Conservation (phyloP, 2,113 vertebrate species). For the Corvus moneduloides region DNA sequence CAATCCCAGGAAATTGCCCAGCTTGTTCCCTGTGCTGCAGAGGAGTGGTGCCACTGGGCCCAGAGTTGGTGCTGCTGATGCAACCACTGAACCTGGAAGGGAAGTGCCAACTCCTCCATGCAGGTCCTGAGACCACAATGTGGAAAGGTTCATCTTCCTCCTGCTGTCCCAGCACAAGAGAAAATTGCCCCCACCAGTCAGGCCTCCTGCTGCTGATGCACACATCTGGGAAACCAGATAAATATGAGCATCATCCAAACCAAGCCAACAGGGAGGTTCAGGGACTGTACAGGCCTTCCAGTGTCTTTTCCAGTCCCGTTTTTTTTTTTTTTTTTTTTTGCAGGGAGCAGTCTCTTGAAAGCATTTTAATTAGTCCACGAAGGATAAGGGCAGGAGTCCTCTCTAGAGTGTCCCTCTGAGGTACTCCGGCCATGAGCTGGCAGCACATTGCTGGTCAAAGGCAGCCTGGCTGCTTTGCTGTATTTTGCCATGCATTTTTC, state of each 20-base stretch:
- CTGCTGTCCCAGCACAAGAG: background rate
- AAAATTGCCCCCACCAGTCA: background rate
- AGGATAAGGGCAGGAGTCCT: background rate
- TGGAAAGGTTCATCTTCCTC: background rate
- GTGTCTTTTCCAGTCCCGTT: background rate
- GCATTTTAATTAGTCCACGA: accelerated
- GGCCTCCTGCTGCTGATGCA: background rate
- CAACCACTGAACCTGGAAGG: background rate
- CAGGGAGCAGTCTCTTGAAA: background rate
- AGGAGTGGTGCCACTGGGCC: background rate
- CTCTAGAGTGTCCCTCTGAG: background rate
- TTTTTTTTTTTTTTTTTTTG: background rate
- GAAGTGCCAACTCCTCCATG: background rate
- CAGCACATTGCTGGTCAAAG: background rate
- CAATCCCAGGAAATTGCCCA: background rate
- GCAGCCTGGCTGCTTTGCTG: background rate
- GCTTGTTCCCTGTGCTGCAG: background rate
- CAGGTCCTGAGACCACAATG: background rate
- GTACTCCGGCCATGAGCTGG: background rate
- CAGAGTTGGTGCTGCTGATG: background rate
- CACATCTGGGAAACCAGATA: background rate
- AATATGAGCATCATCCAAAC: background rate
- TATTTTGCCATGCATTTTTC: background rate
- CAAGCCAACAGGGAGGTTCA: too few species aligned
- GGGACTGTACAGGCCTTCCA: background rate